Conservation (phyloP, 2,113 vertebrate species). For the Canis aureus region DNA sequence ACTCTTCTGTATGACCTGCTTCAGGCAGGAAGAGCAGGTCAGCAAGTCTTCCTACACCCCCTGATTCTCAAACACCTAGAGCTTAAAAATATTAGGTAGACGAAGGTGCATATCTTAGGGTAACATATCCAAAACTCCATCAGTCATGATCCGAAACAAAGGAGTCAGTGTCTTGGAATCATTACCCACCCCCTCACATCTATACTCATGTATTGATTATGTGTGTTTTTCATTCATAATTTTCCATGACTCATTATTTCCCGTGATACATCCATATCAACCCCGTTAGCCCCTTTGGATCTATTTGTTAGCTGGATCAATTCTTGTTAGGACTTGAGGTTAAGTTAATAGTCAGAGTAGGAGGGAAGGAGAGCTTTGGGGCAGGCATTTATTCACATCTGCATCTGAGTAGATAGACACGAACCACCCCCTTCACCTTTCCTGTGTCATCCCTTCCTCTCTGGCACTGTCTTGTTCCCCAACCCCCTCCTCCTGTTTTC, state of each 20-base stretch:
- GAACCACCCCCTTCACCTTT: neutral
- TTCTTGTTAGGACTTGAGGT: slow-evolving; percentile 56
- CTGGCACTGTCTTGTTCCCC: neutral
- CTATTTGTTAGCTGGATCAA: slow-evolving; percentile 57
- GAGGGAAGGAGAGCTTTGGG: neutral
- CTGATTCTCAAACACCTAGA: neutral
- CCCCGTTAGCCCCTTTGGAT: neutral
- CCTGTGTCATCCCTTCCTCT: neutral
- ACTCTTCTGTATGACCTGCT: neutral
- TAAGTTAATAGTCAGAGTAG: neutral
- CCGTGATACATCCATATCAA: neutral
- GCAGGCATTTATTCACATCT: neutral
- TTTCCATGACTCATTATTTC: slow-evolving; percentile 64
- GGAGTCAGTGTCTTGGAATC: neutral
- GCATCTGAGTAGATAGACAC: neutral
- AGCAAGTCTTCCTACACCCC: neutral
- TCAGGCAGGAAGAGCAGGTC: neutral
- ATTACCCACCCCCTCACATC: neutral
- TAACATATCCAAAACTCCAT: no score
- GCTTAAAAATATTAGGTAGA: neutral
- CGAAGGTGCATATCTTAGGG: neutral
- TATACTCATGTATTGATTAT: neutral
- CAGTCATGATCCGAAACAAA: neutral
- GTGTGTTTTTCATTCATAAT: slow-evolving; percentile 68
- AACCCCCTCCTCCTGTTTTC: neutral